Evolutionary conservation across 2,797 vertebrate genomes (phyloP).

Genomic region (Mormyrus proboscirostris): DNA sequence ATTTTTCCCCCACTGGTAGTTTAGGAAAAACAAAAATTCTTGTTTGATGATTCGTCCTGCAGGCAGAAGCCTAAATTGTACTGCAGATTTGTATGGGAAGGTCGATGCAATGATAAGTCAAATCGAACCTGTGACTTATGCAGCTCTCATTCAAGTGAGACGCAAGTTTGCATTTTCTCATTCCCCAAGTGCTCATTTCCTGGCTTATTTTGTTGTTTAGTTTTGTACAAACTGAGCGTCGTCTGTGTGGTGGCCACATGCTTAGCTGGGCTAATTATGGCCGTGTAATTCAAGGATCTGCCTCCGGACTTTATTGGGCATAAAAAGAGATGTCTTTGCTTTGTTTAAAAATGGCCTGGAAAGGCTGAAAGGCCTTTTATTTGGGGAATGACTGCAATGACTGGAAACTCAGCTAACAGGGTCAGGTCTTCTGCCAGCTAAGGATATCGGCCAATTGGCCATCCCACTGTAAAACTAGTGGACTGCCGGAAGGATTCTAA

Average conservation of each 20-base stretch:
- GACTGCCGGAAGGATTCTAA: background rate
- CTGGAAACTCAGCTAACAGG: background rate
- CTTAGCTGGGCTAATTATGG: background rate
- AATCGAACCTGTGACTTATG: background rate
- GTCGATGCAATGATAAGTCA: background rate
- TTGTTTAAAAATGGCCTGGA: background rate
- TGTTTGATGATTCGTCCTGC: background rate
- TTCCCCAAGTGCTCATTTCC: background rate
- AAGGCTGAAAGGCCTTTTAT: background rate
- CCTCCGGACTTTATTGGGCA: background rate
- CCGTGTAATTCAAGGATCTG: background rate
- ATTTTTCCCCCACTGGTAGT: background rate
- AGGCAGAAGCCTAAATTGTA: background rate
- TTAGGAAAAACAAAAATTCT: background rate
- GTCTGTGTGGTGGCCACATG: background rate
- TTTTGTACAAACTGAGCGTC: background rate
- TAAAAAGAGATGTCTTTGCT: background rate
- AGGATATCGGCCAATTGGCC: background rate
- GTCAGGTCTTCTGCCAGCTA: background rate
- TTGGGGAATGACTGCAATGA: background rate
- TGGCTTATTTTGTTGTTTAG: background rate
- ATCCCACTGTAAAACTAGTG: background rate
- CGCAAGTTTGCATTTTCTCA: background rate
- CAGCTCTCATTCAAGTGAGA: background rate
- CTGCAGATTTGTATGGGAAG: background rate